Conservation (phyloP, 2,888 invertebrate genomes). For the Muschampia plurimacula region DNA sequence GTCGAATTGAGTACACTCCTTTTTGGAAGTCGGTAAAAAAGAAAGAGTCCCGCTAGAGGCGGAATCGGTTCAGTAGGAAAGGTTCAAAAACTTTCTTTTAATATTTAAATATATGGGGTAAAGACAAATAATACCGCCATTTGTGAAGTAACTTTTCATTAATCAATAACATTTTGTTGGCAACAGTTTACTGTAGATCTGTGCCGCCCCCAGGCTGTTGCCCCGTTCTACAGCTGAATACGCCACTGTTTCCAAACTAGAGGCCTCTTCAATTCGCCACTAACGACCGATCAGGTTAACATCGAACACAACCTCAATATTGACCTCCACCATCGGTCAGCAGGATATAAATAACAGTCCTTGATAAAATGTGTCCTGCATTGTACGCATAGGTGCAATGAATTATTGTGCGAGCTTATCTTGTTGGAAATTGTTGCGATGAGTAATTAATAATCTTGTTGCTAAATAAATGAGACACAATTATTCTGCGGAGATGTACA, state of each 20-base stretch:
- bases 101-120: no score
- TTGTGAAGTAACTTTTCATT: no score
- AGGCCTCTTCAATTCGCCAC: neutral
- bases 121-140: no score
- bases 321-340: slow-evolving; percentile 51
- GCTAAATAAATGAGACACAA: slow-evolving; percentile 41
- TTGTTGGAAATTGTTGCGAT: slow-evolving; percentile 45
- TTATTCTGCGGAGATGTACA: slow-evolving; percentile 36
- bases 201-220: neutral
- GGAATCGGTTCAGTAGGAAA: no score
- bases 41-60: no score
- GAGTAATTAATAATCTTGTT: slow-evolving; percentile 46
- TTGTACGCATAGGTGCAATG: slow-evolving; percentile 45
- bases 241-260: neutral
- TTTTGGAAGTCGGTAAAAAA: no score
- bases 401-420: slow-evolving; percentile 48
- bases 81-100: no score
- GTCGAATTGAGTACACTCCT: no score
- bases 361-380: slow-evolving; percentile 48
- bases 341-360: slow-evolving; percentile 52
- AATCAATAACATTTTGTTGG: no score
- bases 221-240: neutral
- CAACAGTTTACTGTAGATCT: neutral
- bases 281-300: neutral
- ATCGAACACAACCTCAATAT: slow-evolving; percentile 46